Conservation (phyloP, 2,113 vertebrate species). For the Rhea pennata region DNA sequence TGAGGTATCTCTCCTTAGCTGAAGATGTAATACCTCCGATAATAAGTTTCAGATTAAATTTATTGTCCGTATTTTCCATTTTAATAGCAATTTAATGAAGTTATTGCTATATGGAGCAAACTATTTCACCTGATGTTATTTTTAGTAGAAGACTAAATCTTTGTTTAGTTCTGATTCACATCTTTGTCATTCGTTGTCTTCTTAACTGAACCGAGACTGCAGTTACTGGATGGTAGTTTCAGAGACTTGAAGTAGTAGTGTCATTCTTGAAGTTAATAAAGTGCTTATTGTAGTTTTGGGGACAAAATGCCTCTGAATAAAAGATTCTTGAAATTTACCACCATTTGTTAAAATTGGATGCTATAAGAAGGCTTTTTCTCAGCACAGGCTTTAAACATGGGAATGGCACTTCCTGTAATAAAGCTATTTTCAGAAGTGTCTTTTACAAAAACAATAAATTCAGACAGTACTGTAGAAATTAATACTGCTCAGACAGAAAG, state of each 20-base stretch:
- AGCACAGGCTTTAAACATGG: neutral
- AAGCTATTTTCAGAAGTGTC: neutral
- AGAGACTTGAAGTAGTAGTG: neutral
- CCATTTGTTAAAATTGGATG: neutral
- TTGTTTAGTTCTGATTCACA: neutral
- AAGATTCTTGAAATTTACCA: slow-evolving; percentile 3
- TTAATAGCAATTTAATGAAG: neutral
- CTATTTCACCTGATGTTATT: slow-evolving; percentile 40
- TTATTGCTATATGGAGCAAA: slow-evolving; percentile 1
- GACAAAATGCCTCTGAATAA: slow-evolving; percentile 36
- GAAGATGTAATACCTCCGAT: neutral
- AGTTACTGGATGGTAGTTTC: neutral
- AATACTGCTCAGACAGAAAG: neutral
- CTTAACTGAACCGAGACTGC: slow-evolving; percentile 7
- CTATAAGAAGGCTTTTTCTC: neutral
- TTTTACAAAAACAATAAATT: neutral
- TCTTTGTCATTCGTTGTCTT: neutral
- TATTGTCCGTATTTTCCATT: neutral
- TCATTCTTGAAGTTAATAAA: slow-evolving; percentile 42
- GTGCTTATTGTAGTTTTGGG: slow-evolving; percentile 13
- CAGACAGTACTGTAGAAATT: neutral
- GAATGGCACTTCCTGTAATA: neutral
- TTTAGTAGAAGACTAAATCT: slow-evolving; percentile 49
- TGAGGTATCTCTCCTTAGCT: neutral
- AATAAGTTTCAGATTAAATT: neutral